Conservation (phyloP, 2,797 vertebrate species). For the Typhlichthys eigenmanni region DNA sequence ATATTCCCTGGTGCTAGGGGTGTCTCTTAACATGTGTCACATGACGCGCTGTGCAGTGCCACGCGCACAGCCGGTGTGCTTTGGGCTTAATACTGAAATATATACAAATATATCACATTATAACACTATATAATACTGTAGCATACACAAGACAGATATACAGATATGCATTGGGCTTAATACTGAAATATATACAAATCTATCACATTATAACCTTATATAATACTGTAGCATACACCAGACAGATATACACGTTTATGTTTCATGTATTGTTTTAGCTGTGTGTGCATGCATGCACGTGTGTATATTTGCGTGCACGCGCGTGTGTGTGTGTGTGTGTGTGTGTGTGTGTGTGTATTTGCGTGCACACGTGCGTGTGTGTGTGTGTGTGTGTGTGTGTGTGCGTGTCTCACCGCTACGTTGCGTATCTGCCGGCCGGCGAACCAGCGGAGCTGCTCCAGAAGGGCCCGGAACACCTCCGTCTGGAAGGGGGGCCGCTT, state of each 20-base stretch:
- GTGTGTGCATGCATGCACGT: no score
- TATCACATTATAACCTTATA: not conserved
- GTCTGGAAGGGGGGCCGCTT: slow-evolving; percentile 79
- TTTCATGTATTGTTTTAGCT: not conserved
- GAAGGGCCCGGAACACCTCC: slow-evolving; percentile 82
- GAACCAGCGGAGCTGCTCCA: slow-evolving; percentile 93
- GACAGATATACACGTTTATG: not conserved
- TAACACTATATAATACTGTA: not conserved
- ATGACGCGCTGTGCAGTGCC: no score
- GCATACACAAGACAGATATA: not conserved
- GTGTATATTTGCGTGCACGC: not conserved
- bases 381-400: slow-evolving; percentile 2
- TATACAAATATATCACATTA: not conserved
- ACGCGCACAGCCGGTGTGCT: no score
- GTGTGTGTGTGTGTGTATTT: not conserved
- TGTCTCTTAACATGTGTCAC: no score
- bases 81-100: no score
- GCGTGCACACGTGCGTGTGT: not conserved
- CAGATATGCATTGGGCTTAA: not conserved
- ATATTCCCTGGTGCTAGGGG: no score
- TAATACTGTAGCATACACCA: not conserved
- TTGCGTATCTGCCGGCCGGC: slow-evolving; percentile 93
- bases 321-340: not conserved
- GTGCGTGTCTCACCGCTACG: slow-evolving; percentile 84
- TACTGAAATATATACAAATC: no score